Base-by-base conservation (phyloP, 2,113 vertebrate species). In the Platysteira castanea region DNA sequence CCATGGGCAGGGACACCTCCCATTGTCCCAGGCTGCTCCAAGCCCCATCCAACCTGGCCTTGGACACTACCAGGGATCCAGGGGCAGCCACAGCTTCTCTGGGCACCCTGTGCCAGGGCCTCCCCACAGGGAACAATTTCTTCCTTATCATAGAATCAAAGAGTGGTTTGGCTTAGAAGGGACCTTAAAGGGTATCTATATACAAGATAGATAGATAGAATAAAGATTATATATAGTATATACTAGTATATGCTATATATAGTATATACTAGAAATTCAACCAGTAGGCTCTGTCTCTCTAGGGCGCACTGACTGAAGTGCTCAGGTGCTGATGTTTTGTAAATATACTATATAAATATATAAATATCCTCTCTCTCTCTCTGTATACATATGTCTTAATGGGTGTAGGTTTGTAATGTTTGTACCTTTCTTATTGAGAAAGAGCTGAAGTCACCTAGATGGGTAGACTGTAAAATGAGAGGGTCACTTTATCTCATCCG, bases 361-460 rank as follows among this genome's bases (percentile, higher is more conserved):
- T 57, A 49, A 57, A 67, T 30, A 30, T 16, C 8, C 9, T 68
- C 22, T 65, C 7, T 74, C 16, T 63, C 3, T 60, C 26, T 54
- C 2, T 41, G 1, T n/a, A 5, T 49, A 3, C 3, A 0, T 68
- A 2, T 21, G 5, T 67, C 24, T 87, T 18, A 61, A 3, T 19
- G 27, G 12, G 27, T 2, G 2, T 15, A 61, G 53, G 68, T 77
- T 64, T 88, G 42, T 65, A 54, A 53, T 74, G n/a, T 46, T 57
- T 46, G 33, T 53, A 23, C 28, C 33, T 56, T 89, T 47, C 46
- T 67, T 46, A 46, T 6, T 53, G 46, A 50, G 44, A 44, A 89
- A 84, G 84, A 53, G 33, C 41, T 49, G 41, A 79, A 88, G 53
- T 39, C 59, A 46, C n/a, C 6, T 47, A 9, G 41, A 52, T 37